A percentile compares a stretch with the other conserved stretches of the same genome.
These are phyloP conservation scores for Pristionchus fissidentatus DNA, from an alignment of 2,888 invertebrate species.

Conservation along the genomic window DNA sequence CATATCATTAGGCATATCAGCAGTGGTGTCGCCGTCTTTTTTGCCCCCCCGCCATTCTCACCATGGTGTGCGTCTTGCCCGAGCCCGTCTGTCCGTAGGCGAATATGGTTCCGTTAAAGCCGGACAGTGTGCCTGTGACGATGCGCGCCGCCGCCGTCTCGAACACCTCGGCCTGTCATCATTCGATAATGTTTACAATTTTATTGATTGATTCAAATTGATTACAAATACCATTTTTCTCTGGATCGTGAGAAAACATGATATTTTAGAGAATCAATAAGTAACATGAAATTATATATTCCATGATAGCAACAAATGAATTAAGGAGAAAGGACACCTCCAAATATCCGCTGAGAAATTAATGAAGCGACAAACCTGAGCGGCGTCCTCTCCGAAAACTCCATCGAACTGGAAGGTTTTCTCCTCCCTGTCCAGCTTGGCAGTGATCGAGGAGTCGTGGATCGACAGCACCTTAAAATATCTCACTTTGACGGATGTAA, in stretches of 20 bases:
- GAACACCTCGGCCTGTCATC: conserved; percentile 76
- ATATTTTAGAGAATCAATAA: too few relatives aligned
- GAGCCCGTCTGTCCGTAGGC: conserved; percentile 78
- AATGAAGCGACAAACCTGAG: conserved; percentile 42
- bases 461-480: not conserved
- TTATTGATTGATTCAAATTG: not conserved
- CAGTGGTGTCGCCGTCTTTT: not conserved
- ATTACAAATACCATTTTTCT: not conserved
- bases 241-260: too few relatives aligned
- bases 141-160: conserved; percentile 75
- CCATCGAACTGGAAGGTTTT: conserved; percentile 23
- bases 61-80: conserved; percentile 78
- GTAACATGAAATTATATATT: not conserved
- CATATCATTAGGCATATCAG: not conserved
- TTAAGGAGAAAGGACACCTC: too few relatives aligned
- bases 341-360: not conserved
- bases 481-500: too few relatives aligned
- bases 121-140: conserved; percentile 76
- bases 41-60: too few relatives aligned
- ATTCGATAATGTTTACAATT: not conserved
- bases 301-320: too few relatives aligned
- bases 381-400: conserved; percentile 45
- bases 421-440: not conserved
- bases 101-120: conserved; percentile 78
- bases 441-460: not conserved